Evolutionary conservation across 2,797 vertebrate species (phyloP).

Genomic region (Chelon labrosus): DNA sequence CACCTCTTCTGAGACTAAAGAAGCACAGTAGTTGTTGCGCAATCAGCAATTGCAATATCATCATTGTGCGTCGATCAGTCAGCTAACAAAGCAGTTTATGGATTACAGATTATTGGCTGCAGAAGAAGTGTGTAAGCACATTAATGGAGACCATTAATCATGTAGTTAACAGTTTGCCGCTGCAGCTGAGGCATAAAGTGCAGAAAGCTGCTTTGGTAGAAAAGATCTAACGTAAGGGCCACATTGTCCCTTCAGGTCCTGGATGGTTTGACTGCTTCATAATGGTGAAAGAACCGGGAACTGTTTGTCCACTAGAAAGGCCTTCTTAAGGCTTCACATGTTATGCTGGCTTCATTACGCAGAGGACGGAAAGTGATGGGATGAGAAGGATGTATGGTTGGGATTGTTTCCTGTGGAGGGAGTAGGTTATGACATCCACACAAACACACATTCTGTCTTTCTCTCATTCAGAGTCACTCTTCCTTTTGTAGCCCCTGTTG

Average conservation of each 20-base stretch:
- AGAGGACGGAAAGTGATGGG: constrained; percentile 15
- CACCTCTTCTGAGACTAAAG: constrained; percentile 70
- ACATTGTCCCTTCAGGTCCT: constrained; percentile 6
- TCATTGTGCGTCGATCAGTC: constrained; percentile 57
- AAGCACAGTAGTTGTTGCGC: constrained; percentile 69
- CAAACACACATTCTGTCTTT: not conserved
- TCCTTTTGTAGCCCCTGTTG: not conserved
- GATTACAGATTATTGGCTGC: constrained; percentile 66
- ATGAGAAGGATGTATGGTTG: constrained; percentile 25
- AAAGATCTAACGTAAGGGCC: constrained; percentile 20
- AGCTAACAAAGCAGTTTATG: constrained; percentile 57
- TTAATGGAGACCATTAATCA: constrained; percentile 81
- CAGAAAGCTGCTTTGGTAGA: constrained; percentile 57
- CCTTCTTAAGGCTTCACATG: constrained; percentile 30
- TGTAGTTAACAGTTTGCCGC: constrained; percentile 63
- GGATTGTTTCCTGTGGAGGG: constrained; percentile 29
- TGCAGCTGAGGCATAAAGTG: constrained; percentile 56
- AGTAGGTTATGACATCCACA: constrained; percentile 11
- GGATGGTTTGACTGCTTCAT: constrained; percentile 7
- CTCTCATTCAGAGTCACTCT: not conserved
- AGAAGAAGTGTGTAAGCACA: constrained; percentile 70
- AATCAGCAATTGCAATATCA: constrained; percentile 49
- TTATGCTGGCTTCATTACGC: constrained; percentile 36
- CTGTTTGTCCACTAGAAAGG: constrained; percentile 7
- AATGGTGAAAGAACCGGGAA: not conserved